Evolutionary conservation across 2,113 vertebrate species (phyloP).

Genomic region (Pelodiscus sinensis): DNA sequence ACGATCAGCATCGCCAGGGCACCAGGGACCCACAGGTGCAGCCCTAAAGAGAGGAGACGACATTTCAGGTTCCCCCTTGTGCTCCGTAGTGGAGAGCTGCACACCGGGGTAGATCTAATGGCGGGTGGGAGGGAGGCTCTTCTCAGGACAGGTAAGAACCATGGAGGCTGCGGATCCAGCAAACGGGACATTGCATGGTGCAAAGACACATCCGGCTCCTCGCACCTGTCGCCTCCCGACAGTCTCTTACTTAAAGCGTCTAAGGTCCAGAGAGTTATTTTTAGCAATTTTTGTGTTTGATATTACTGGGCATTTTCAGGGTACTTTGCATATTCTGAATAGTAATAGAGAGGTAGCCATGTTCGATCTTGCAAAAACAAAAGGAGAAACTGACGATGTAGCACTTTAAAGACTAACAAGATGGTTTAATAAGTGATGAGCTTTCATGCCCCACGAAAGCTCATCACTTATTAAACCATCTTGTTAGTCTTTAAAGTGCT

Average conservation of each 20-base stretch:
- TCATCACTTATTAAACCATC: too few species aligned
- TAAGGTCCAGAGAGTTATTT: too few species aligned
- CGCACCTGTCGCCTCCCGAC: not conserved
- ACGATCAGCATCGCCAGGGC: not conserved
- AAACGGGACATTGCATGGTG: not conserved
- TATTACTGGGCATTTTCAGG: not conserved
- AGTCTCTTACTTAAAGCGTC: not conserved
- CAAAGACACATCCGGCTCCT: not conserved
- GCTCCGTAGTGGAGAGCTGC: fast-evolving
- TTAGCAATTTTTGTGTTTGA: too few species aligned
- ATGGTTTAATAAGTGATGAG: too few species aligned
- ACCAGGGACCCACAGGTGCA: not conserved
- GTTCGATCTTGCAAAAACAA: too few species aligned
- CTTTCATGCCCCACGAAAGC: too few species aligned
- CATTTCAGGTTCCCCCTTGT: fast-evolving
- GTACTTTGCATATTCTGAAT: not conserved
- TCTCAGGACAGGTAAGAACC: not conserved
- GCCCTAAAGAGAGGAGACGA: conserved; percentile 11
- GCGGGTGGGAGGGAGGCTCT: not conserved
- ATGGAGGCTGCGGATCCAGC: not conserved
- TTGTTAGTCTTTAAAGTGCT: too few species aligned
- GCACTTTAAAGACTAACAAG: too few species aligned
- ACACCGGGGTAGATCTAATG: fast-evolving
- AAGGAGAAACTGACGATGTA: too few species aligned
- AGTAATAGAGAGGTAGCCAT: too few species aligned